Evolutionary conservation across 1,140 invertebrate genomes (phyloP).

Genomic region (Macrocentrus cingulum): DNA sequence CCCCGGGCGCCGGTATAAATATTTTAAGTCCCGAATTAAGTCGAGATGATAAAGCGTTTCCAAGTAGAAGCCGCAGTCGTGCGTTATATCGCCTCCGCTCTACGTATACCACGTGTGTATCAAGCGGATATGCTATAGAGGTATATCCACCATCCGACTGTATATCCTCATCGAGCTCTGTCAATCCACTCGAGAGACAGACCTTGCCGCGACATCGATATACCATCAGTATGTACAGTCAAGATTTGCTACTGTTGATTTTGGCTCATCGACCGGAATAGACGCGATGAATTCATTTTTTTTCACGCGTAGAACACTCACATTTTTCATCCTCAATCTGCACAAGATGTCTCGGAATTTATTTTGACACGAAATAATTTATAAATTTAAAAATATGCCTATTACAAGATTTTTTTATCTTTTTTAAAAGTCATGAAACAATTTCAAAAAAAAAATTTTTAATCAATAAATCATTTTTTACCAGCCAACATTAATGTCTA

Average conservation of each 20-base stretch:
- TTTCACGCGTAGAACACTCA: too few relatives aligned
- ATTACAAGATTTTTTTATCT: too few relatives aligned
- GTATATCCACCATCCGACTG: neutral
- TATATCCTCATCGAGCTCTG: conserved; percentile 43
- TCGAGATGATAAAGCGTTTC: conserved; percentile 50
- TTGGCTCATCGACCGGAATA: too few relatives aligned
- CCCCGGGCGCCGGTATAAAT: conserved; percentile 46
- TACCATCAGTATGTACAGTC: conserved; percentile 3
- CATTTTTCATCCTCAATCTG: too few relatives aligned
- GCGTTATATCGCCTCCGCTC: conserved; percentile 39
- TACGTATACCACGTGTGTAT: neutral
- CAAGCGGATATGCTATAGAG: neutral
- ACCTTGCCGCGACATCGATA: conserved; percentile 29
- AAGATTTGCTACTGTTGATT: neutral
- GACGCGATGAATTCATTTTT: too few relatives aligned
- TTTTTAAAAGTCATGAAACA: too few relatives aligned
- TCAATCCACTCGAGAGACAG: conserved; percentile 43
- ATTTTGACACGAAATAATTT: too few relatives aligned
- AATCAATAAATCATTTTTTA: too few relatives aligned
- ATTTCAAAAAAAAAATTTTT: too few relatives aligned
- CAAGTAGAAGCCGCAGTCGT: conserved; percentile 35
- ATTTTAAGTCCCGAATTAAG: conserved; percentile 53
- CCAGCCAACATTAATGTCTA: too few relatives aligned
- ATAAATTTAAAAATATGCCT: too few relatives aligned
- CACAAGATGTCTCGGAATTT: too few relatives aligned